Evolutionary conservation across 2,888 invertebrate species (phyloP).

Genomic region (Cynaeus angustus): DNA sequence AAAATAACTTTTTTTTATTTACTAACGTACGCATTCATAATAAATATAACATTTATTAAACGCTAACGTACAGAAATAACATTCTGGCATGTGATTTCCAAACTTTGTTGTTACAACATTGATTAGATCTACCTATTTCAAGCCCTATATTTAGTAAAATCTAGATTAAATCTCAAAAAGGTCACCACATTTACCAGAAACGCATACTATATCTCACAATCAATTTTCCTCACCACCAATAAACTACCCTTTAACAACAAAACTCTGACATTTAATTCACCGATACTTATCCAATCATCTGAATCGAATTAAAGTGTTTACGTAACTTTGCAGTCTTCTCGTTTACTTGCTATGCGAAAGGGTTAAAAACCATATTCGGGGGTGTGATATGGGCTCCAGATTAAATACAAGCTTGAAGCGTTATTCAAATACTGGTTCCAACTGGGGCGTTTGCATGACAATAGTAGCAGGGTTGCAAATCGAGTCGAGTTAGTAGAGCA

Average conservation of each 20-base stretch:
- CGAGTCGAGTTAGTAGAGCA: constrained; percentile 30
- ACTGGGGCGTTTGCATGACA: constrained; percentile 48
- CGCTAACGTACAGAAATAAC: too few species aligned
- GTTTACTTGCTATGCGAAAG: constrained; percentile 4
- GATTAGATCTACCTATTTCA: not conserved
- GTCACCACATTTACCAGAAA: not conserved
- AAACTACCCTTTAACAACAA: constrained; percentile 7
- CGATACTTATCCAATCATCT: constrained; percentile 27
- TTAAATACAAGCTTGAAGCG: constrained; percentile 42
- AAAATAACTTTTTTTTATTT: too few species aligned
- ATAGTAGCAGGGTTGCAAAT: constrained; percentile 44
- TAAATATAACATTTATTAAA: too few species aligned
- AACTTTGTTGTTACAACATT: not conserved
- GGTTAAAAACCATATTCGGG: constrained; percentile 13
- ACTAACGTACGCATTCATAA: too few species aligned
- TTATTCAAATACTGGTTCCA: constrained; percentile 48
- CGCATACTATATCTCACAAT: constrained; percentile 1
- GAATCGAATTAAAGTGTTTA: constrained; percentile 29
- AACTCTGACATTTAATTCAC: constrained; percentile 16
- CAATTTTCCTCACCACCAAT: constrained; percentile 8
- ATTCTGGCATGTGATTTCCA: too few species aligned
- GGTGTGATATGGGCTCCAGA: constrained; percentile 40
- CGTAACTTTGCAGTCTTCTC: constrained; percentile 5
- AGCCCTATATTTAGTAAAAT: constrained; percentile 3
- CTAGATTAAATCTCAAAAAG: not conserved